Evolutionary conservation across 2,113 vertebrate species (phyloP).

Genomic region (Toxostoma redivivum): DNA sequence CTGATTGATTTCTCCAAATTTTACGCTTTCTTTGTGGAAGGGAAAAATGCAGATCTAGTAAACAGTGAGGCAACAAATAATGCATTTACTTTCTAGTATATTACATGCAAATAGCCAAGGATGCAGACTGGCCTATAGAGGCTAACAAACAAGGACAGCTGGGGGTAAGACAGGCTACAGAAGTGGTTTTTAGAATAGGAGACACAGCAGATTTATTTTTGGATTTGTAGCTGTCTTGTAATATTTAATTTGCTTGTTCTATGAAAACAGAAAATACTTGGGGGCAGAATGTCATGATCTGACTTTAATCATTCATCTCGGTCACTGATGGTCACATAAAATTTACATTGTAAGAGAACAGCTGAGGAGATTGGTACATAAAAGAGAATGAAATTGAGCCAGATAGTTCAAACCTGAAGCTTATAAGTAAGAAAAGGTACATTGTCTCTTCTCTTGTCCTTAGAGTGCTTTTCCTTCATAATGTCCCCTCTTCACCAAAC

Average conservation of each 20-base stretch:
- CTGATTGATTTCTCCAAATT: not conserved
- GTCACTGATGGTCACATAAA: not conserved
- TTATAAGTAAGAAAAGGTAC: not conserved
- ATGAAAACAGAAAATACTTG: not conserved
- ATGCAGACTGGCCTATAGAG: not conserved
- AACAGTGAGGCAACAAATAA: not conserved
- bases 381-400: not conserved
- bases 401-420: not conserved
- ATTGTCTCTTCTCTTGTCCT: not conserved
- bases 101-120: not conserved
- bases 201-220: slow-evolving; percentile 27
- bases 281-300: not conserved
- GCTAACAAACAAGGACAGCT: not conserved
- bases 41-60: not conserved
- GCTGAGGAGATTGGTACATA: not conserved
- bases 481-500: not conserved
- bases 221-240: not conserved
- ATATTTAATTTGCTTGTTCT: slow-evolving; percentile 1
- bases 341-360: not conserved
- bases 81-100: not conserved
- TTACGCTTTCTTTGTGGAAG: not conserved
- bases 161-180: not conserved
- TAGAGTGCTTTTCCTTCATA: not conserved
- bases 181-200: not conserved
- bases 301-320: not conserved